phyloP scores from a whole-genome alignment of 2,888 invertebrate species.

The Mayetiola destructor region DNA sequence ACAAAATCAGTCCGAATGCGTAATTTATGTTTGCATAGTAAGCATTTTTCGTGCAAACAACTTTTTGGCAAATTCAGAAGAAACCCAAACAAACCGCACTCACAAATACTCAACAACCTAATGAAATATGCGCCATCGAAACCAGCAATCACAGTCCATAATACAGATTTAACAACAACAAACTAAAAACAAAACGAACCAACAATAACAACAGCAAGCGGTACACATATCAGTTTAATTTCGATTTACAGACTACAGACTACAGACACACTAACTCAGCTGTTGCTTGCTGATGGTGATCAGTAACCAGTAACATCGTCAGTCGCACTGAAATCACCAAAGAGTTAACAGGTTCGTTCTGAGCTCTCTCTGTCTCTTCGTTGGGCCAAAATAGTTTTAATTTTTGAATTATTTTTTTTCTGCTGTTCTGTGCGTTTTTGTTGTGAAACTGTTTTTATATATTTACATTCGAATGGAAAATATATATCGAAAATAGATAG shows the following conservation, averaged over 20 bases:
- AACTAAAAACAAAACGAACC: background rate
- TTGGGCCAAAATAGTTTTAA: too few relatives aligned
- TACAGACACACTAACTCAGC: background rate
- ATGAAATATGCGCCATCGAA: too few relatives aligned
- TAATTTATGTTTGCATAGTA: too few relatives aligned
- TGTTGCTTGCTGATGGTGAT: background rate
- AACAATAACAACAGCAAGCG: background rate
- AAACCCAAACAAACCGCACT: too few relatives aligned
- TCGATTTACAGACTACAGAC: background rate
- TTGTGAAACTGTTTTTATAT: background rate
- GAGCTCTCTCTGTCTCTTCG: background rate
- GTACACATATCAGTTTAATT: background rate
- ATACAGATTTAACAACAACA: background rate
- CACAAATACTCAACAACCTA: too few relatives aligned
- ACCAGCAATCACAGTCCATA: too few relatives aligned
- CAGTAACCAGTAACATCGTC: background rate
- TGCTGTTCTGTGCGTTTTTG: background rate
- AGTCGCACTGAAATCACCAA: background rate
- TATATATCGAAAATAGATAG: background rate
- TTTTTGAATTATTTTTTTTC: too few relatives aligned
- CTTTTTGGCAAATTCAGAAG: too few relatives aligned
- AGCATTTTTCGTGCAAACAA: too few relatives aligned
- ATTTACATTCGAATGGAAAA: background rate
- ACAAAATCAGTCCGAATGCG: too few relatives aligned
- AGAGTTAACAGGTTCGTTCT: slow-evolving; percentile 1